A percentile compares a stretch with the other conserved stretches of the same genome.
These are phyloP conservation scores for Abscondita cerata DNA, from an alignment of 2,888 invertebrate genomes.

Conservation along the genomic window DNA sequence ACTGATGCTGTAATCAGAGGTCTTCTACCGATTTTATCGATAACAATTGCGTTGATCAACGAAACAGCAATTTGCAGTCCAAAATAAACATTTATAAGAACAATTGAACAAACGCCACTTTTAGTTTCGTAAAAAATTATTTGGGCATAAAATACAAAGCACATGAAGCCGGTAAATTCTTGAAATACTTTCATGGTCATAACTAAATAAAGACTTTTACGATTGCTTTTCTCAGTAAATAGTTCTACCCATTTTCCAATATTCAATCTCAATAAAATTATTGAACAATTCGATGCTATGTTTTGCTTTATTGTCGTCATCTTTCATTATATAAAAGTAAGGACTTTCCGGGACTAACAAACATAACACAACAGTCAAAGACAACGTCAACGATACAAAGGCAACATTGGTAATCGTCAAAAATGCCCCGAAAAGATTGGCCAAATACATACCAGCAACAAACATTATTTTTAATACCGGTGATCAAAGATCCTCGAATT, in stretches of 20 bases:
- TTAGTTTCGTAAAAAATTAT: constrained; percentile 63
- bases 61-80: constrained; percentile 63
- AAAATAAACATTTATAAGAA: constrained; percentile 62
- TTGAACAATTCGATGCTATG: constrained; percentile 64
- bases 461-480: constrained; percentile 63
- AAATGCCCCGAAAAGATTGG: constrained; percentile 67
- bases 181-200: constrained; percentile 65
- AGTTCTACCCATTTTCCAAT: not conserved
- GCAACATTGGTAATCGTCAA: constrained; percentile 62
- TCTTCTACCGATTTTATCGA: no score
- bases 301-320: constrained; percentile 57
- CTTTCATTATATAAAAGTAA: constrained; percentile 56
- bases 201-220: constrained; percentile 65
- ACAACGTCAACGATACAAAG: constrained; percentile 64
- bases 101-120: constrained; percentile 53
- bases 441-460: constrained; percentile 63
- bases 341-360: constrained; percentile 72
- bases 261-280: constrained; percentile 57
- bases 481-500: constrained; percentile 67
- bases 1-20: constrained; percentile 68
- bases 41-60: constrained; percentile 62
- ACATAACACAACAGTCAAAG: constrained; percentile 65
- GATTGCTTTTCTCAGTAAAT: not conserved
- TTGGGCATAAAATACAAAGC: constrained; percentile 66
- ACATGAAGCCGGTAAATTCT: constrained; percentile 68